Conservation (phyloP, 2,113 vertebrate species). For the Cariama cristata region DNA sequence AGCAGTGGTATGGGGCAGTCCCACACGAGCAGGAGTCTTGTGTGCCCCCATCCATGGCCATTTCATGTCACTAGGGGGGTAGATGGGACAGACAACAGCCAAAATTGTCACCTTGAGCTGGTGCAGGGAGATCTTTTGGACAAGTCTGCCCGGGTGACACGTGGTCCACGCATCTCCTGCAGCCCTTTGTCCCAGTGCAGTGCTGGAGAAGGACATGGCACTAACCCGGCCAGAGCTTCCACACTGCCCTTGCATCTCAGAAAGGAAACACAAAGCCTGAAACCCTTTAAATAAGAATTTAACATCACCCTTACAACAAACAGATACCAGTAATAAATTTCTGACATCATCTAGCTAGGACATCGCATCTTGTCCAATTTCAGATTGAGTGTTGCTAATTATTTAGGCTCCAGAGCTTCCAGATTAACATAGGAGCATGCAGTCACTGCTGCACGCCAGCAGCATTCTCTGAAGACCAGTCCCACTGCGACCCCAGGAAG, state of each 20-base stretch:
- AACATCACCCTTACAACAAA: background rate
- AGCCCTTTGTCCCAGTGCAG: background rate
- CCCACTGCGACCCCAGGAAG: background rate
- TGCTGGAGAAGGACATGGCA: background rate
- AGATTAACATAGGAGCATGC: background rate
- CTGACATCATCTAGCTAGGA: background rate
- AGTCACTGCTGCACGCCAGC: background rate
- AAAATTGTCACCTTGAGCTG: background rate
- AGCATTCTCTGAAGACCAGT: background rate
- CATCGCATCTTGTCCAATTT: background rate
- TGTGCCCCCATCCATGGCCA: background rate
- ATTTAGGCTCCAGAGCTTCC: background rate
- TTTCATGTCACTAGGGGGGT: background rate
- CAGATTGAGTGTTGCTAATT: background rate
- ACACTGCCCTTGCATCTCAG: background rate
- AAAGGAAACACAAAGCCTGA: background rate
- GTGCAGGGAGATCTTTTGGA: background rate
- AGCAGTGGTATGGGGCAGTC: background rate
- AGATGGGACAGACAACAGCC: background rate
- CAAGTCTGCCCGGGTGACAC: background rate
- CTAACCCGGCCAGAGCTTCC: background rate
- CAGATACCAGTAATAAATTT: background rate
- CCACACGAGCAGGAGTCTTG: background rate
- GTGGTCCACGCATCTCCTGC: rapidly evolving
- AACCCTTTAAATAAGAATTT: background rate